phyloP scores from a whole-genome alignment of 2,797 vertebrate genomes.

The Dendrocincla tyrannina region DNA sequence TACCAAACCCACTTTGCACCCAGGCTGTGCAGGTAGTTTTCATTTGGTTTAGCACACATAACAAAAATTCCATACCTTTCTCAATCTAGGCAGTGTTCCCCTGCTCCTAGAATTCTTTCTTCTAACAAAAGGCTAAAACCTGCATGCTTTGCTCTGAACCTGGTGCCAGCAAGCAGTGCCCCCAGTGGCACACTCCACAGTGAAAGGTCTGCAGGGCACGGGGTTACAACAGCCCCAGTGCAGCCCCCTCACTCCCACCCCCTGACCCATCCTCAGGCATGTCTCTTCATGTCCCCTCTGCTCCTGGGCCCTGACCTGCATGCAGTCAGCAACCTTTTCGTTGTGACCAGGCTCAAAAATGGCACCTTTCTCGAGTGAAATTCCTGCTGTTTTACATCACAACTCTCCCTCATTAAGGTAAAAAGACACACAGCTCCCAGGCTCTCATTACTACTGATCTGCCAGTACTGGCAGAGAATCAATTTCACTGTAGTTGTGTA shows the following conservation, averaged over 20 bases:
- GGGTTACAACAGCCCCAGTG: accelerated
- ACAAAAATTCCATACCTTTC: not conserved
- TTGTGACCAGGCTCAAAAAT: not conserved
- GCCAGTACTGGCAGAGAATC: not conserved
- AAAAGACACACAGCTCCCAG: not conserved
- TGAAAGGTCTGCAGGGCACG: not conserved
- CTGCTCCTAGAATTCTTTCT: not conserved
- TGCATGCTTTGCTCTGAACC: not conserved
- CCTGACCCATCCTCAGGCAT: too few species aligned
- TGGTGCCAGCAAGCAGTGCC: not conserved
- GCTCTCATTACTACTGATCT: not conserved
- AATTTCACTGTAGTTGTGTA: not conserved
- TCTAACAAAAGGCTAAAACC: not conserved
- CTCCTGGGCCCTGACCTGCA: not conserved
- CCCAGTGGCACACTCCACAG: not conserved
- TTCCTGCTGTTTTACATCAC: not conserved
- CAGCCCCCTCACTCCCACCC: not conserved
- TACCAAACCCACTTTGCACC: not conserved
- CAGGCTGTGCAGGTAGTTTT: not conserved
- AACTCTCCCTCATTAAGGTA: not conserved
- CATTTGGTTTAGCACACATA: not conserved
- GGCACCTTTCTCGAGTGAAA: not conserved
- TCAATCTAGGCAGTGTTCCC: not conserved
- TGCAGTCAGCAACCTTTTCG: not conserved
- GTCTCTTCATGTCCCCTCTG: not conserved